Evolutionary conservation across 2,797 vertebrate genomes (phyloP).

Genomic region (Trachops cirrhosus): DNA sequence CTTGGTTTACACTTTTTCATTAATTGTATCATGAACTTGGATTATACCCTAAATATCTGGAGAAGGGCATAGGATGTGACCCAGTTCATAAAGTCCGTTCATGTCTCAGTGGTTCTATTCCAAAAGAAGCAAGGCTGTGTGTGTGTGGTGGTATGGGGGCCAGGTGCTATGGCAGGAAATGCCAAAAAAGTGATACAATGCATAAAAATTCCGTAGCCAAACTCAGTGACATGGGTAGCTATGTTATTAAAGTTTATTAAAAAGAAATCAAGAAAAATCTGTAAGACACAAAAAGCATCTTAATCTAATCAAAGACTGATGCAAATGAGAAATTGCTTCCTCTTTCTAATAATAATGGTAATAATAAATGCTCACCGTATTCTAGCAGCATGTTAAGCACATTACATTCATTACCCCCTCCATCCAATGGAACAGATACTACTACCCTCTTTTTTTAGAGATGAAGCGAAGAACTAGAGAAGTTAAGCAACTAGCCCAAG

Average conservation of each 20-base stretch:
- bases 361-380: neutral
- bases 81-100: neutral
- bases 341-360: neutral
- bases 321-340: conserved; percentile 42
- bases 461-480: neutral
- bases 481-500: neutral
- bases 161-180: neutral
- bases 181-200: neutral
- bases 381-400: neutral
- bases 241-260: neutral
- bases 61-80: neutral
- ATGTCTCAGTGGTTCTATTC: neutral
- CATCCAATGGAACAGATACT: too few species aligned
- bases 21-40: neutral
- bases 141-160: accelerated
- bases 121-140: neutral
- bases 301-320: conserved; percentile 15
- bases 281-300: conserved; percentile 14
- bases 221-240: neutral
- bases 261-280: neutral
- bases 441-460: neutral
- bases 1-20: neutral
- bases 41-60: conserved; percentile 15
- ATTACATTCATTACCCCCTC: neutral
- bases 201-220: neutral